Conservation (phyloP, 2,113 vertebrate genomes). For the Axis porcinus region DNA sequence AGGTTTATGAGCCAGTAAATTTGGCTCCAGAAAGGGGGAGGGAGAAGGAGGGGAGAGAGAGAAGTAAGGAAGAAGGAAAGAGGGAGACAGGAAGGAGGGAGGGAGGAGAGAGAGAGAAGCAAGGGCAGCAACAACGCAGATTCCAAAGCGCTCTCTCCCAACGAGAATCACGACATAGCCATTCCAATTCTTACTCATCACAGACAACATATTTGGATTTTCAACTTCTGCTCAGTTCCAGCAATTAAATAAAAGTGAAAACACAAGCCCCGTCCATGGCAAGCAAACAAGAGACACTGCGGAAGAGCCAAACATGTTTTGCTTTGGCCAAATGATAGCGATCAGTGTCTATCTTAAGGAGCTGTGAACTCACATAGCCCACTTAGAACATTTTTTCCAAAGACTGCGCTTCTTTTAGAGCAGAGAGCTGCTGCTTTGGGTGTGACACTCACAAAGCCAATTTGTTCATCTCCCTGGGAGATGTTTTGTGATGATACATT, state of each 20-base stretch:
- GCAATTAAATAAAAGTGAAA: constrained; percentile 7
- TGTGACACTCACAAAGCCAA: neutral
- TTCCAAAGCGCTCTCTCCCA: neutral
- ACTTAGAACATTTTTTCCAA: neutral
- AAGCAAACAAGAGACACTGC: neutral
- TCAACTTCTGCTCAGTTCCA: neutral
- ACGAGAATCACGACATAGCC: neutral
- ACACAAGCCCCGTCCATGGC: neutral
- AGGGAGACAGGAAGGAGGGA: neutral
- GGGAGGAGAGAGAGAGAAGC: fast-evolving
- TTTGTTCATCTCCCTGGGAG: neutral
- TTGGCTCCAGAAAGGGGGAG: neutral
- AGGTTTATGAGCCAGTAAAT: neutral
- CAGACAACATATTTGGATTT: neutral
- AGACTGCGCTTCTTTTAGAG: neutral
- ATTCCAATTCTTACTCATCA: neutral
- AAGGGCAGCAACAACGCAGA: neutral
- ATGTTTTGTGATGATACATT: neutral
- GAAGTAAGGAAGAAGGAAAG: neutral
- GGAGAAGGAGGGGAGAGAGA: neutral
- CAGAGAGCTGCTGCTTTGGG: neutral
- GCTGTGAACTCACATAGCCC: neutral
- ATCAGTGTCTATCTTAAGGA: neutral
- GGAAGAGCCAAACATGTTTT: neutral
- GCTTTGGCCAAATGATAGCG: neutral